Conservation (phyloP, 2,888 invertebrate genomes). For the Papilio demoleus region DNA sequence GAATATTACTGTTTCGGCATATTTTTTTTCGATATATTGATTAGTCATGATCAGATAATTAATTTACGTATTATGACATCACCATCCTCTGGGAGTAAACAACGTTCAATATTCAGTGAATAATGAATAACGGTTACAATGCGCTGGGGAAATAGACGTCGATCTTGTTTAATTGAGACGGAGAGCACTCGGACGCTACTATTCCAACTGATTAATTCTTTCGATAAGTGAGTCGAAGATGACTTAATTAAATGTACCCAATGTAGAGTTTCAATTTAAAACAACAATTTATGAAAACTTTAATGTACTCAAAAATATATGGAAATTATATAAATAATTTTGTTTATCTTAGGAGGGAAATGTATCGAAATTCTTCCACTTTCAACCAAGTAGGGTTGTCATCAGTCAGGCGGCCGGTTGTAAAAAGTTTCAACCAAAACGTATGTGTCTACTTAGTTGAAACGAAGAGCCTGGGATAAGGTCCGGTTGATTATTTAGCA, state of each 20-base stretch:
- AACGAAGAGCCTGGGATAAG: too few relatives aligned
- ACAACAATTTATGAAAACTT: neutral
- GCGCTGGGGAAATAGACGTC: conserved; percentile 51
- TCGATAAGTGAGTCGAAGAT: conserved; percentile 15
- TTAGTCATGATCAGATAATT: neutral
- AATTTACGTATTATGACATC: conserved; percentile 2
- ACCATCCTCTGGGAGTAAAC: conserved; percentile 5
- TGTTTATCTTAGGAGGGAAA: too few relatives aligned
- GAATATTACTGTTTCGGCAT: too few relatives aligned
- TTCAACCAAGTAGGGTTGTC: too few relatives aligned
- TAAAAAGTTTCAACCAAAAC: too few relatives aligned
- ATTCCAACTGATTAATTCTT: conserved; percentile 37
- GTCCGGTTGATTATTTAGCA: too few relatives aligned
- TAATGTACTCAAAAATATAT: neutral
- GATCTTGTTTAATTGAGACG: conserved; percentile 54
- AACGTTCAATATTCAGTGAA: conserved; percentile 37
- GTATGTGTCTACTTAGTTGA: too few relatives aligned
- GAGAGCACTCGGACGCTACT: conserved; percentile 44
- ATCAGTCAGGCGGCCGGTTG: too few relatives aligned
- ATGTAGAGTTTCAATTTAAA: neutral
- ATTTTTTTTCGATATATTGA: neutral
- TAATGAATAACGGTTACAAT: conserved; percentile 47
- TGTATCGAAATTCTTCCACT: too few relatives aligned
- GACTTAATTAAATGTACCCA: conserved; percentile 17
- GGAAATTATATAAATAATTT: too few relatives aligned